Percentiles rank a stretch among this genome's conserved stretches.
Conservation (phyloP, 2,797 vertebrate genomes). For the Harpagifer antarcticus region DNA sequence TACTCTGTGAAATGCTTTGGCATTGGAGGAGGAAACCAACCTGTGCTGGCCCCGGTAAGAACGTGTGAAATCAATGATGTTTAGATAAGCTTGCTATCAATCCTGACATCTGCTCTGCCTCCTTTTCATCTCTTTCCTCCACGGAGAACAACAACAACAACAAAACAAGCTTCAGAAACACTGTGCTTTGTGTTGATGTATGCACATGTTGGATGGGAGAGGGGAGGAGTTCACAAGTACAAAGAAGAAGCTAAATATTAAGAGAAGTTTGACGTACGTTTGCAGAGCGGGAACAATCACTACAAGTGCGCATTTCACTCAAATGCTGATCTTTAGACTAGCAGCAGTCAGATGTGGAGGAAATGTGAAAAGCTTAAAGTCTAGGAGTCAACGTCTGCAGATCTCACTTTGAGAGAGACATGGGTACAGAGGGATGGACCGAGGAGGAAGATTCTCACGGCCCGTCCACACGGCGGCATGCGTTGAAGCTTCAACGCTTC, state of each 20-base stretch:
- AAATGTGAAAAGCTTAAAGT: constrained; percentile 15
- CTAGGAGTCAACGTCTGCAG: constrained; percentile 13
- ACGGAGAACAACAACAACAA: constrained; percentile 38
- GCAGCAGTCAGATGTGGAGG: constrained; percentile 10
- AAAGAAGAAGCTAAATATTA: background rate
- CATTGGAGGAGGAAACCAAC: constrained; percentile 44
- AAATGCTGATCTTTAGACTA: constrained; percentile 11
- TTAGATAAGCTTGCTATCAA: constrained; percentile 62
- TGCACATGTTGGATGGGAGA: background rate
- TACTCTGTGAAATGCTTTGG: constrained; percentile 47
- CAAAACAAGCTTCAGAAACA: constrained; percentile 33
- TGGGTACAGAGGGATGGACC: background rate
- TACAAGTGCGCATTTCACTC: constrained; percentile 50
- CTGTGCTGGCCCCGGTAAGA: constrained; percentile 36
- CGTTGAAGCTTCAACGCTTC: too few relatives aligned
- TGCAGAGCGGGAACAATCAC: constrained; percentile 13
- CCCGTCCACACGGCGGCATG: too few relatives aligned
- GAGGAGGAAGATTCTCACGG: background rate
- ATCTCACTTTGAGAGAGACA: background rate
- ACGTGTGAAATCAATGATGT: constrained; percentile 67
- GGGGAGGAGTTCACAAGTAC: background rate
- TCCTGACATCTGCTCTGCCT: constrained; percentile 70
- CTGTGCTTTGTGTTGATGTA: constrained; percentile 2
- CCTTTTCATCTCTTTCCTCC: constrained; percentile 55
- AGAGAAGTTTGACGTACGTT: constrained; percentile 11